These are phyloP conservation scores for Narcine bancroftii DNA, from an alignment of 2,113 vertebrate genomes.

Conservation along the genomic window DNA sequence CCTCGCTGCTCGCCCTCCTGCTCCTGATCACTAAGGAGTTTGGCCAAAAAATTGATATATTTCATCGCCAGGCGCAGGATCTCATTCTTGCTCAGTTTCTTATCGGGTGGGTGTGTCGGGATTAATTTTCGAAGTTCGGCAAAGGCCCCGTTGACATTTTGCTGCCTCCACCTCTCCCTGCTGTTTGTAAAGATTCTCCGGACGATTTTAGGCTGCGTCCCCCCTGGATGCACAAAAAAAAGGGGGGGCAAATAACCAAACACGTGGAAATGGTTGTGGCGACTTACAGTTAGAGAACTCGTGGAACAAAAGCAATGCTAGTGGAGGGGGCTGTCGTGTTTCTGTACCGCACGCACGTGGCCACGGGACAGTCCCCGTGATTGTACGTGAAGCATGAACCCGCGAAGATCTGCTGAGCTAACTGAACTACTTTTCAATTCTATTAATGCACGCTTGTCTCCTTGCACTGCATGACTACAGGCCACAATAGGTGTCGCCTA, in stretches of 20 bases:
- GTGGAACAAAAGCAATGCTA: too few species aligned
- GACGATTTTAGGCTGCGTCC: conserved; percentile 78
- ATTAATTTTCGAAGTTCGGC: conserved; percentile 89
- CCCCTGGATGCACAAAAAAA: background rate
- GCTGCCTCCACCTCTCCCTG: conserved; percentile 87
- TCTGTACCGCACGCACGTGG: background rate
- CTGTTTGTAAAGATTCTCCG: conserved; percentile 91
- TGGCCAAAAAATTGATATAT: conserved; percentile 93
- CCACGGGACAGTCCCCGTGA: background rate
- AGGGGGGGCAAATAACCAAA: background rate
- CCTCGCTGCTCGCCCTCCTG: conserved; percentile 61
- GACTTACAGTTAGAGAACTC: background rate
- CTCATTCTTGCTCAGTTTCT: conserved; percentile 94
- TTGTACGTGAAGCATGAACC: background rate
- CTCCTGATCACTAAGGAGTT: conserved; percentile 87
- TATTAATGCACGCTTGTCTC: conserved; percentile 12
- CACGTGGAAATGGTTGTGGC: background rate
- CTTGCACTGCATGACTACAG: background rate
- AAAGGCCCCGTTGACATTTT: conserved; percentile 89
- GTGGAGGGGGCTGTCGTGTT: background rate
- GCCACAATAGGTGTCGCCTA: too few species aligned
- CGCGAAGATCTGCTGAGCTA: background rate
- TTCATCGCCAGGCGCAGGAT: conserved; percentile 92
- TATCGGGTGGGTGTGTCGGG: conserved; percentile 83
- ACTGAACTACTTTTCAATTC: background rate